phyloP scores from a whole-genome alignment of 2,797 vertebrate genomes.

The Xiphophorus birchmanni region DNA sequence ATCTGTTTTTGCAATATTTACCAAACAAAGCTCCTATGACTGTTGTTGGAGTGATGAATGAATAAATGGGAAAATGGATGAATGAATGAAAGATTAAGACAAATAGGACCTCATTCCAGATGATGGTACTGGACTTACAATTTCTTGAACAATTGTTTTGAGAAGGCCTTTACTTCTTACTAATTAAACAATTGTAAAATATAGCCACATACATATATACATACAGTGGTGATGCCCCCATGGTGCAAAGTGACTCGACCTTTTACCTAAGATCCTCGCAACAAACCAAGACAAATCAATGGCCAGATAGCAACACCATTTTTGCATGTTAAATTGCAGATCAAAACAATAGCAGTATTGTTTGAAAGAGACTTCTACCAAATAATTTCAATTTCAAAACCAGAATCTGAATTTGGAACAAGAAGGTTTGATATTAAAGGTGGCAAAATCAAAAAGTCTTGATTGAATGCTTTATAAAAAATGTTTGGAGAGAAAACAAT shows the following conservation, averaged over 20 bases:
- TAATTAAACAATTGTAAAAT: conserved; percentile 65
- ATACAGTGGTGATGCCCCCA: conserved; percentile 87
- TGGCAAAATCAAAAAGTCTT: not conserved
- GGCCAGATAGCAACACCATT: conserved; percentile 10
- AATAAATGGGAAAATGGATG: conserved; percentile 7
- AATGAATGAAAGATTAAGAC: conserved; percentile 57
- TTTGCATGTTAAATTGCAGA: not conserved
- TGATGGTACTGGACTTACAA: conserved; percentile 31
- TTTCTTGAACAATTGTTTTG: conserved; percentile 28
- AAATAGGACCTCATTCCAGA: conserved; percentile 54
- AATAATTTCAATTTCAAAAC: not conserved
- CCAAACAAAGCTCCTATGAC: not conserved
- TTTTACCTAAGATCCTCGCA: conserved; percentile 69
- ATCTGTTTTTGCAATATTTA: too few relatives aligned
- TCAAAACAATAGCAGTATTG: not conserved
- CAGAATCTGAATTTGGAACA: not conserved
- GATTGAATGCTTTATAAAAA: not conserved
- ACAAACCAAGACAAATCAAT: conserved; percentile 78
- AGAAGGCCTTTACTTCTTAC: conserved; percentile 44
- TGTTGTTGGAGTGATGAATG: conserved; percentile 31
- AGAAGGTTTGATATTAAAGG: conserved; percentile 6
- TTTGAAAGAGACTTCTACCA: not conserved
- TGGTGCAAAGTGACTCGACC: conserved; percentile 80
- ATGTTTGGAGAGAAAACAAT: not conserved
- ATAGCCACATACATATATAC: conserved; percentile 85